Evolutionary conservation across 2,797 vertebrate species (phyloP).

Genomic region (Sitta carolinensis): DNA sequence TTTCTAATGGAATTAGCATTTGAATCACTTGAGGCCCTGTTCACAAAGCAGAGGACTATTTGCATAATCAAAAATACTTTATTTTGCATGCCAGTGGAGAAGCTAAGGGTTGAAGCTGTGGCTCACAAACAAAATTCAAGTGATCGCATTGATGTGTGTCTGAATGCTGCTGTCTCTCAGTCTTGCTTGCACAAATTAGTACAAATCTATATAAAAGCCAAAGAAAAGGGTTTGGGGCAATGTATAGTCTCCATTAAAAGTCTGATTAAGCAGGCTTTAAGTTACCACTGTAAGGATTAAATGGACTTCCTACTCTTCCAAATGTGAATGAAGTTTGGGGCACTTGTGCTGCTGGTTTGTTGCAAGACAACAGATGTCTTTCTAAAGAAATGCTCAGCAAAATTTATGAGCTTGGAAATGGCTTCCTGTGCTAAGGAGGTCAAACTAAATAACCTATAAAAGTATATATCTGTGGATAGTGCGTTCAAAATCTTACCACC

Average conservation of each 20-base stretch:
- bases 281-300: not conserved
- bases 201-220: not conserved
- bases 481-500: not conserved
- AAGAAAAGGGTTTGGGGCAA: not conserved
- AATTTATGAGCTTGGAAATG: slow-evolving; percentile 5
- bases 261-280: not conserved
- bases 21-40: slow-evolving; percentile 53
- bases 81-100: slow-evolving; percentile 9
- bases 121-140: not conserved
- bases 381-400: not conserved
- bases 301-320: not conserved
- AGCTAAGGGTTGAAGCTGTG: not conserved
- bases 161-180: not conserved
- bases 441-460: not conserved
- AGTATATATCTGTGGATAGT: not conserved
- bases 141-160: not conserved
- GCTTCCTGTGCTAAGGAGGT: not conserved
- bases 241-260: not conserved
- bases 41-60: slow-evolving; percentile 35
- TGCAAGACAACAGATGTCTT: not conserved
- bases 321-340: not conserved
- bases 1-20: slow-evolving; percentile 62
- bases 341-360: not conserved
- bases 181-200: not conserved
- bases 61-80: slow-evolving; percentile 40